These are phyloP conservation scores for Andrena dorsata DNA, from an alignment of 2,888 invertebrate genomes.

Conservation along the genomic window DNA sequence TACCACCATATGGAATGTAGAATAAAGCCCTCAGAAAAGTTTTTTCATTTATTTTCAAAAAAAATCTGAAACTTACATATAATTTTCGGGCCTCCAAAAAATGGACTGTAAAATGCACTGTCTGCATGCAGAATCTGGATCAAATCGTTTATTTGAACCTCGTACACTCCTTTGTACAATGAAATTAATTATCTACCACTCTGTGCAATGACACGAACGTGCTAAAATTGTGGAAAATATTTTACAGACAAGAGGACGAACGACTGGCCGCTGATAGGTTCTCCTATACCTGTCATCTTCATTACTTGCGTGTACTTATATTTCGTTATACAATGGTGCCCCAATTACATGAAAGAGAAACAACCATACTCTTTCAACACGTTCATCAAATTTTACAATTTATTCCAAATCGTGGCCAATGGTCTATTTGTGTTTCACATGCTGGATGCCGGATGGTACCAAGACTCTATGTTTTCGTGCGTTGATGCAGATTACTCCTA, in stretches of 20 bases:
- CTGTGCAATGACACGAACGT: too few species aligned
- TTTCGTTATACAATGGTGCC: conserved; percentile 87
- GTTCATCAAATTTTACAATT: conserved; percentile 91
- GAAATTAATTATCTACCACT: too few species aligned
- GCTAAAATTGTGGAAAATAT: neutral
- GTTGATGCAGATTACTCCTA: neutral
- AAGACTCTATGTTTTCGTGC: neutral
- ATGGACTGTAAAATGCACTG: too few species aligned
- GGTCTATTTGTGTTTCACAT: conserved; percentile 87
- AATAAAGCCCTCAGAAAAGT: too few species aligned
- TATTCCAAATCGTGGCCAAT: conserved; percentile 87
- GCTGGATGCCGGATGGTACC: conserved; percentile 72
- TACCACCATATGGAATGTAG: too few species aligned
- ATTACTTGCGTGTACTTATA: conserved; percentile 86
- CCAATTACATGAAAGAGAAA: conserved; percentile 89
- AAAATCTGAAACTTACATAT: too few species aligned
- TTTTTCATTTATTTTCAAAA: too few species aligned
- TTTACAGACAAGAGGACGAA: conserved; percentile 11
- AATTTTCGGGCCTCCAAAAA: too few species aligned
- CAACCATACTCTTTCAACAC: conserved; percentile 89
- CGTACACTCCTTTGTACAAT: too few species aligned
- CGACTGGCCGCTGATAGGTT: conserved; percentile 83
- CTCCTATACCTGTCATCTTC: conserved; percentile 87
- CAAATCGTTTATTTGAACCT: too few species aligned
- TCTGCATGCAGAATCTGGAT: too few species aligned